A percentile compares a stretch with the other conserved stretches of the same genome.
These are phyloP conservation scores for Carassius gibelio DNA, from an alignment of 2,113 vertebrate genomes.

Conservation along the genomic window DNA sequence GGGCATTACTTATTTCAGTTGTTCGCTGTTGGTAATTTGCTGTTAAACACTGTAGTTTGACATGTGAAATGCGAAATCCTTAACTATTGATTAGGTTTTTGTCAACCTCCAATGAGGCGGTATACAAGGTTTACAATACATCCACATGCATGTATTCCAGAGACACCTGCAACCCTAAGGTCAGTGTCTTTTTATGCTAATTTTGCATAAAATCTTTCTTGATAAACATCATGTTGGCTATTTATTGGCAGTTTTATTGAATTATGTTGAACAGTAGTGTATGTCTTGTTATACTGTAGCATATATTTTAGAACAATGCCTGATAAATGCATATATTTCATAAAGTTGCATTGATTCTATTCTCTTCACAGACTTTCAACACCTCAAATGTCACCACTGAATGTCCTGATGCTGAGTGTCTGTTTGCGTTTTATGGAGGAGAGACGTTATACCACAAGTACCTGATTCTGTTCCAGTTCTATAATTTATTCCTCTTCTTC, in stretches of 20 bases:
- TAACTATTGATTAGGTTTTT: conserved; percentile 81
- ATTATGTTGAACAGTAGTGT: not conserved
- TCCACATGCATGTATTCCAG: conserved; percentile 67
- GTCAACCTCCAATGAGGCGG: conserved; percentile 86
- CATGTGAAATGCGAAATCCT: conserved; percentile 63
- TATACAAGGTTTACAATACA: conserved; percentile 89
- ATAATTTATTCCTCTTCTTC: conserved; percentile 95
- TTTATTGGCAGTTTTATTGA: not conserved
- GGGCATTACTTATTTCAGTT: not conserved
- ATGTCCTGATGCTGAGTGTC: conserved; percentile 83
- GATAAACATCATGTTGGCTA: not conserved
- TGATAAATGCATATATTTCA: not conserved
- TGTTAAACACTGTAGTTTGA: not conserved
- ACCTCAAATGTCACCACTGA: conserved; percentile 65
- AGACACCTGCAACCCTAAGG: conserved; percentile 83
- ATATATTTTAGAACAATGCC: not conserved
- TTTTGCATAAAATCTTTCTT: not conserved
- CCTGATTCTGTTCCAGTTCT: conserved; percentile 89
- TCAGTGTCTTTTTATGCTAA: conserved; percentile 60
- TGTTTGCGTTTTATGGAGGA: conserved; percentile 92
- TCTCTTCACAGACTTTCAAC: conserved; percentile 79
- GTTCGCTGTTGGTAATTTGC: not conserved
- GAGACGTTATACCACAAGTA: conserved; percentile 88
- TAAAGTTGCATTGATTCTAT: conserved; percentile 9
- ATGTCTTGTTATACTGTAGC: not conserved